phyloP scores from a whole-genome alignment of 2,113 vertebrate species.

The Pitta sordida region DNA sequence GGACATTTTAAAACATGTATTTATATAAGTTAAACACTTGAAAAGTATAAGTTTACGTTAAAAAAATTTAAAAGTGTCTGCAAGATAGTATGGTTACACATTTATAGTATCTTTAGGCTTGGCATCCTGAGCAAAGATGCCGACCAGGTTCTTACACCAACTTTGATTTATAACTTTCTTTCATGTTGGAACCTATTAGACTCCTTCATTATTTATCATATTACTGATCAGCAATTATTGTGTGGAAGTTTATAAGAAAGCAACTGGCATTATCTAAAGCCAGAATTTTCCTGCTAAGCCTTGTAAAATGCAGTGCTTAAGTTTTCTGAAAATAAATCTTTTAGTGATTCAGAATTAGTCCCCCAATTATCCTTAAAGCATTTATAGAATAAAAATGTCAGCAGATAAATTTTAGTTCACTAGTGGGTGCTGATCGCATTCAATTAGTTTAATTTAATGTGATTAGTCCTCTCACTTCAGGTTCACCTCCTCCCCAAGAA shows the following conservation, averaged over 20 bases:
- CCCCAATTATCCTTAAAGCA: neutral
- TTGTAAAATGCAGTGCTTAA: neutral
- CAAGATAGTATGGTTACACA: neutral
- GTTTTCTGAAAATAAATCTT: neutral
- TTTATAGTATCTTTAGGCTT: neutral
- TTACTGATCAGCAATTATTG: neutral
- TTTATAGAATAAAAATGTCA: neutral
- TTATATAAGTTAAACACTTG: slow-evolving; percentile 19
- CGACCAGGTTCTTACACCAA: neutral
- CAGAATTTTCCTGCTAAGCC: neutral
- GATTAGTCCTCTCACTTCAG: neutral
- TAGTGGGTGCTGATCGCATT: neutral
- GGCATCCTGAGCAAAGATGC: neutral
- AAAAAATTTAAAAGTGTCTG: neutral
- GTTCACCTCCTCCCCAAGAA: neutral
- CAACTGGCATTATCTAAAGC: neutral
- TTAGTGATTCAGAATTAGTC: neutral
- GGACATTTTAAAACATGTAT: neutral
- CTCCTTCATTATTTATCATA: neutral
- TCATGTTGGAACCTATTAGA: neutral
- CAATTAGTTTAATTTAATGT: neutral
- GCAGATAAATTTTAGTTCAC: neutral
- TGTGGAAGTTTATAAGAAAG: neutral
- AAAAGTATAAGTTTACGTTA: neutral
- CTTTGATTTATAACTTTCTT: neutral